These are phyloP conservation scores for Siniperca chuatsi DNA, from an alignment of 2,113 vertebrate genomes.

Conservation along the genomic window DNA sequence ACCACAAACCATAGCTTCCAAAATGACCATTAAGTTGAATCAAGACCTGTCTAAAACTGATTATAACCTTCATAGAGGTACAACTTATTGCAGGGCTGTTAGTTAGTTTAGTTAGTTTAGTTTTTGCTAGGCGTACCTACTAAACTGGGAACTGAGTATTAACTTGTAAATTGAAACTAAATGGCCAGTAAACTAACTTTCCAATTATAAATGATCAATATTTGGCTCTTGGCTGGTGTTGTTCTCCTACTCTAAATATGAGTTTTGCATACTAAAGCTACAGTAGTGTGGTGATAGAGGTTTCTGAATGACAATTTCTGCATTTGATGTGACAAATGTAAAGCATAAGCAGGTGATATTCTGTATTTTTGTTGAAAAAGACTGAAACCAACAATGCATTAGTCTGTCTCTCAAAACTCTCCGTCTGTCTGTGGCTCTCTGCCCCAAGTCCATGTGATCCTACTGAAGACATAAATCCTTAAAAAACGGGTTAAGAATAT, in stretches of 20 bases:
- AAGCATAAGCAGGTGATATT: too few species aligned
- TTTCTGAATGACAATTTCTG: background rate
- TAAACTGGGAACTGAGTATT: background rate
- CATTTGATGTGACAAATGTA: too few species aligned
- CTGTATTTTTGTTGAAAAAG: too few species aligned
- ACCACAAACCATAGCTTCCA: too few species aligned
- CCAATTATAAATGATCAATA: background rate
- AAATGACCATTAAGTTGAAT: background rate
- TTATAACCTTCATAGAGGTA: background rate
- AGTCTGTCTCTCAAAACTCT: too few species aligned
- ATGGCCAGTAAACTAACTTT: background rate
- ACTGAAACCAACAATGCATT: too few species aligned
- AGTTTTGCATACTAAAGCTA: background rate
- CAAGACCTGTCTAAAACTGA: background rate
- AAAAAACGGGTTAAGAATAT: too few species aligned
- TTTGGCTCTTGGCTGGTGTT: background rate
- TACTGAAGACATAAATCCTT: too few species aligned
- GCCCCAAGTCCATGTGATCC: too few species aligned
- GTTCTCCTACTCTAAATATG: background rate
- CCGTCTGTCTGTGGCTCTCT: too few species aligned
- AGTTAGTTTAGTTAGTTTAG: too few species aligned
- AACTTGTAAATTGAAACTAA: background rate
- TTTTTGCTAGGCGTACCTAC: background rate
- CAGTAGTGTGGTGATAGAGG: background rate
- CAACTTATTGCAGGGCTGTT: background rate